Evolutionary conservation across 2,113 vertebrate species (phyloP).

Genomic region (Brienomyrus longianalis): DNA sequence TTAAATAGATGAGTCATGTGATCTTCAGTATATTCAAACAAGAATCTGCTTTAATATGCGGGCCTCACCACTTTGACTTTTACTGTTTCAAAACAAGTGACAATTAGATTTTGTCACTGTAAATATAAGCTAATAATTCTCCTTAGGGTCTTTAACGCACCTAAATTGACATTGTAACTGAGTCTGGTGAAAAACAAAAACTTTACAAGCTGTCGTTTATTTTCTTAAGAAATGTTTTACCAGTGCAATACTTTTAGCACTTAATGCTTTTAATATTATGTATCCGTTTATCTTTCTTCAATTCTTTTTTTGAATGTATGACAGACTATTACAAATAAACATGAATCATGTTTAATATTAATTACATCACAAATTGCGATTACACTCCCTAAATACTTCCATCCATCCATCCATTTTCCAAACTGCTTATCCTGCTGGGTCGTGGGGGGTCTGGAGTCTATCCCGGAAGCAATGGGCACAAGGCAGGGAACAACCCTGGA

Average conservation of each 20-base stretch:
- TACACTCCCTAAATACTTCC: not conserved
- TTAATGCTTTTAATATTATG: not conserved
- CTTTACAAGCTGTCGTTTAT: not conserved
- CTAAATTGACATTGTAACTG: not conserved
- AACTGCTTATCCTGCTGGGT: too few relatives aligned
- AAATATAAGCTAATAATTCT: not conserved
- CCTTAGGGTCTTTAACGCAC: not conserved
- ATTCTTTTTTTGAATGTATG: not conserved
- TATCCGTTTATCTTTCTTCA: not conserved
- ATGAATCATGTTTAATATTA: not conserved
- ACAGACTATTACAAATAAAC: not conserved
- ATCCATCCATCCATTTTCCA: too few relatives aligned
- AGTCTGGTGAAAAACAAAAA: not conserved
- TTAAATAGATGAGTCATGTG: slow-evolving; percentile 6
- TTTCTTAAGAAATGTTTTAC: not conserved
- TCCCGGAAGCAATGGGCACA: too few relatives aligned
- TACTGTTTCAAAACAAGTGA: slow-evolving; percentile 22
- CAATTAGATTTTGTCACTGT: slow-evolving; percentile 23
- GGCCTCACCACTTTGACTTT: not conserved
- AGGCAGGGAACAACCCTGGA: too few relatives aligned
- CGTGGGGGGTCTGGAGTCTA: too few relatives aligned
- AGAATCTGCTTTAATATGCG: not conserved
- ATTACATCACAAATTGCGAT: not conserved
- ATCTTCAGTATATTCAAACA: not conserved
- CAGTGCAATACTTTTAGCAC: not conserved